These are phyloP conservation scores for Cyclina sinensis DNA, from an alignment of 1,140 invertebrate species.

Conservation along the genomic window DNA sequence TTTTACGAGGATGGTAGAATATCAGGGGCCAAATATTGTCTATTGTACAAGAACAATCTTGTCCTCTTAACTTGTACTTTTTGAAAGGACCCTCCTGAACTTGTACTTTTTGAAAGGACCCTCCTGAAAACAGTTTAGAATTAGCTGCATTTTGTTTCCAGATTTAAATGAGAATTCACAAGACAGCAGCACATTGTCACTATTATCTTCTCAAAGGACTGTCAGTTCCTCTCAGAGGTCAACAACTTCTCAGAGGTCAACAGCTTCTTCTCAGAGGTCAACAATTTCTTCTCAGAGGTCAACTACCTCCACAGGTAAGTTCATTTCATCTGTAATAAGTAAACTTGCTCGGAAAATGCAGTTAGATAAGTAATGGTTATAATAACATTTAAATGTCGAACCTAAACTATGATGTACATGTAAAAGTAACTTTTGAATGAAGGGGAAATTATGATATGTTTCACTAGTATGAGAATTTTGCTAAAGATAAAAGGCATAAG, in stretches of 20 bases:
- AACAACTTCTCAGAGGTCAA: background rate
- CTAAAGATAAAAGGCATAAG: too few species aligned
- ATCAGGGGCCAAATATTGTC: background rate
- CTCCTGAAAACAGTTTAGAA: too few species aligned
- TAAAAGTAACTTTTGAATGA: background rate
- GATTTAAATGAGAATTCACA: background rate
- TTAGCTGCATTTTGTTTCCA: background rate
- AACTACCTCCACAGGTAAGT: background rate
- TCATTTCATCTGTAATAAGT: background rate
- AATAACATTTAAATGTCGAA: background rate
- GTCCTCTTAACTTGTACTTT: too few species aligned
- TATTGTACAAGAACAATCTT: background rate
- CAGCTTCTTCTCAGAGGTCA: background rate
- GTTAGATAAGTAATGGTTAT: background rate
- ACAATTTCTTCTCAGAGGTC: slow-evolving; percentile 15
- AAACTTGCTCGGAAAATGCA: background rate
- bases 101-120: too few species aligned
- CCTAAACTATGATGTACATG: background rate
- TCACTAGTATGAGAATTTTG: background rate
- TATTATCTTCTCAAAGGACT: background rate
- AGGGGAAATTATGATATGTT: background rate
- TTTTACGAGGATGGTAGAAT: background rate
- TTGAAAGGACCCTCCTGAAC: too few species aligned
- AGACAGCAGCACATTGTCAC: background rate
- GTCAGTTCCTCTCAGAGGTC: background rate